phyloP scores from a whole-genome alignment of 2,797 vertebrate genomes.

The Setipinna tenuifilis region DNA sequence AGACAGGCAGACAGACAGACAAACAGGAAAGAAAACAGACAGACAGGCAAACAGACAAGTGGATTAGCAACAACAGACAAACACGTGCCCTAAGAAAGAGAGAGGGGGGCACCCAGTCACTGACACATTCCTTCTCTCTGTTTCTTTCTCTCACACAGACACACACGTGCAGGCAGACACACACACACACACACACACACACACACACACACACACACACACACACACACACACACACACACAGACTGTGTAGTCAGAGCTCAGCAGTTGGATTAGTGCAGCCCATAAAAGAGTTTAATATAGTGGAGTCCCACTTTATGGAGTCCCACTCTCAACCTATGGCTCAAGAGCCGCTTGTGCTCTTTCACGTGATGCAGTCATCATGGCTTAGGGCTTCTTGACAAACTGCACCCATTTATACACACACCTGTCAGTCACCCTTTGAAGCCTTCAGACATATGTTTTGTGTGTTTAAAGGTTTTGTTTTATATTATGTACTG shows the following conservation, averaged over 20 bases:
- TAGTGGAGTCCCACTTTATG: conserved; percentile 20
- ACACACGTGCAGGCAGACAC: conserved; percentile 3
- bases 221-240: background rate
- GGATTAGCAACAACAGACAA: conserved; percentile 10
- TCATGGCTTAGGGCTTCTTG: background rate
- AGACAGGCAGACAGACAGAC: no score
- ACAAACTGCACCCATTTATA: background rate
- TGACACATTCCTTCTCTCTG: background rate
- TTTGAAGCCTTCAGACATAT: background rate
- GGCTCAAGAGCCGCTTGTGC: background rate
- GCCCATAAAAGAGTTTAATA: conserved; percentile 20
- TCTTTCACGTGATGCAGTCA: background rate
- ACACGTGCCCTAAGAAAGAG: background rate
- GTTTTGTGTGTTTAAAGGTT: background rate
- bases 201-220: background rate
- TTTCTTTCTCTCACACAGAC: background rate
- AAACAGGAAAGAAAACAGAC: no score
- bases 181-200: background rate
- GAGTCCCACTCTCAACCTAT: background rate
- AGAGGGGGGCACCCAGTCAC: background rate
- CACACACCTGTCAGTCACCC: conserved; percentile 9
- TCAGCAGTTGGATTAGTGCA: background rate
- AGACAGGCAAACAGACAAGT: no score
- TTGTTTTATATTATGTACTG: background rate
- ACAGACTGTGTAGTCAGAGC: background rate